These are phyloP conservation scores for Apotomis capreana DNA, from an alignment of 2,888 invertebrate species.

Conservation along the genomic window DNA sequence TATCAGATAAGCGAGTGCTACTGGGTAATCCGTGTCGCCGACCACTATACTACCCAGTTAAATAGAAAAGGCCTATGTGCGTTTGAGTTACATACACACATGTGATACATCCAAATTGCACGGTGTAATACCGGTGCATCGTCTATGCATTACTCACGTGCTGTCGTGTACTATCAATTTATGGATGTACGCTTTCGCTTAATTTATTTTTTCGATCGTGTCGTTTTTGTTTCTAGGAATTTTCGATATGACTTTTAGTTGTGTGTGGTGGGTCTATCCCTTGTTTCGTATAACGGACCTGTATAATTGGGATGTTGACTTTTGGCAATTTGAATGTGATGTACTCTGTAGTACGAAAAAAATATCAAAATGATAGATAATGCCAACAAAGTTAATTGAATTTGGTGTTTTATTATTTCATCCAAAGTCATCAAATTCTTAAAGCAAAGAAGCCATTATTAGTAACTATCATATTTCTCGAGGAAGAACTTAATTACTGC, in stretches of 20 bases:
- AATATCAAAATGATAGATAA: too few species aligned
- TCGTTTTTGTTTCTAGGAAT: slow-evolving; percentile 67
- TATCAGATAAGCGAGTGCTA: slow-evolving; percentile 81
- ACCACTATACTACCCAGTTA: slow-evolving; percentile 67
- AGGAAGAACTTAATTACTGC: too few species aligned
- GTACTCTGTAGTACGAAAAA: too few species aligned
- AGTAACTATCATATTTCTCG: too few species aligned
- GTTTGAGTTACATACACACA: slow-evolving; percentile 3
- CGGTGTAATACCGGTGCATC: slow-evolving; percentile 57
- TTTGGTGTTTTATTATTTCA: too few species aligned
- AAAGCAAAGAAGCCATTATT: too few species aligned
- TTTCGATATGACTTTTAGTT: slow-evolving; percentile 31
- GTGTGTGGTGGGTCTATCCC: slow-evolving; percentile 28
- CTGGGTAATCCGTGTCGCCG: slow-evolving; percentile 79
- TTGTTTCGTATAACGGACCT: neutral
- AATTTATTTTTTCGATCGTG: slow-evolving; percentile 65
- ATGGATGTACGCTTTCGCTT: slow-evolving; percentile 61
- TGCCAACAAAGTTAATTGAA: too few species aligned
- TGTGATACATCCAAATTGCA: slow-evolving; percentile 11
- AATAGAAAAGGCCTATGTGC: slow-evolving; percentile 2
- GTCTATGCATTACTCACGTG: slow-evolving; percentile 78
- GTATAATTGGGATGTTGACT: neutral
- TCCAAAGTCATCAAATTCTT: too few species aligned
- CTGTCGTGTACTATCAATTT: slow-evolving; percentile 72
- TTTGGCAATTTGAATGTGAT: too few species aligned